Base-by-base conservation (phyloP, 2,888 invertebrate genomes). In the Chaetogeoica ovagalla region DNA sequence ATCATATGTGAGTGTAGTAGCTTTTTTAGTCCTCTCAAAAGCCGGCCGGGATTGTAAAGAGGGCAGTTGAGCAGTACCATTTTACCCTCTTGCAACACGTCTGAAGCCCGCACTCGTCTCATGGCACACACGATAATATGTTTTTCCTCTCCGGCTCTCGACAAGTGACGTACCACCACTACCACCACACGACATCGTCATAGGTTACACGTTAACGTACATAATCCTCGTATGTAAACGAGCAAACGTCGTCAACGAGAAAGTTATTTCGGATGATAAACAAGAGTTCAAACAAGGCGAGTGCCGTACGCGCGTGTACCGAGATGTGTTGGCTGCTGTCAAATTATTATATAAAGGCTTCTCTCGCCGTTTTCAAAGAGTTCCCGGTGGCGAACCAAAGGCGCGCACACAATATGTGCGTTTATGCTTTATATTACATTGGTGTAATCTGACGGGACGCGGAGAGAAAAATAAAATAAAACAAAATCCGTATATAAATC, bases 231-330 rank as follows among this genome's bases (percentile, higher is more conserved):
- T 57, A 57, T 57, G 74, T 65, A 74, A 74, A 74, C 74, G 63
- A 65, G 74, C 74, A 74, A 74, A 74, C 55, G 65, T 30, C 30
- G 30, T 57, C 74, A 6, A 65, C 65, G 55, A 19, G 21, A 11
- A 74, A 65, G 55, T 74, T 74, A 74, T 74, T 74, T 74, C 74
- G 55, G 74, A 74, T 74, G 74, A 74, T 65, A 74, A 65, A 74
- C 55, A 39, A 39, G 55, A 37, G 74, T 55, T 65, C 65, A 65
- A 74, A 74, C 74, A 65, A 74, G 30, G 30, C 1, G 39, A 19
- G 48, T 37, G 6, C 30, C 30, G 30, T n/a, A 15, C 4, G 63
- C 30, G 52, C 37, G 39, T 23, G 48, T 37, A 11, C 30, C 30
- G 30, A 30, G 30, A 4, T 4, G 30, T 30, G 30, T 4, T 30